Percentiles rank a stretch among this genome's conserved stretches.
Evolutionary conservation across 1,140 invertebrate species (phyloP).

Genomic region (Cephus cinctus): DNA sequence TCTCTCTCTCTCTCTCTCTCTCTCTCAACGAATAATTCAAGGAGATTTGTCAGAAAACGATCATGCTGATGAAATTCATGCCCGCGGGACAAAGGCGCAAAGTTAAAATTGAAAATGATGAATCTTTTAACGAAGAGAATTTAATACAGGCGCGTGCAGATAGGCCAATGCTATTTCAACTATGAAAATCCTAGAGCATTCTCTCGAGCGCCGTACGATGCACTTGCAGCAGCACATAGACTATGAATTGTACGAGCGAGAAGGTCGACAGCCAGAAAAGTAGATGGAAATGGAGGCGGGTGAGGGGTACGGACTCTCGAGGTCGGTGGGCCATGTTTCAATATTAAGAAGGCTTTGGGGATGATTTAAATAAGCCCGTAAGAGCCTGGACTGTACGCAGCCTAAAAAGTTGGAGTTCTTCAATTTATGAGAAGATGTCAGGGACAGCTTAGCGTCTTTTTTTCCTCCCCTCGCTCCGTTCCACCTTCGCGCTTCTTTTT

Average conservation of each 20-base stretch:
- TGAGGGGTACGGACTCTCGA: too few relatives aligned
- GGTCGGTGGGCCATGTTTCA: constrained; percentile 36
- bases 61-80: too few relatives aligned
- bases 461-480: constrained; percentile 5
- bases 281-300: too few relatives aligned
- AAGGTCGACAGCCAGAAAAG: constrained; percentile 21
- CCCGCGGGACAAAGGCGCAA: too few relatives aligned
- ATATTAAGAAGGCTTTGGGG: constrained; percentile 44
- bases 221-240: not conserved
- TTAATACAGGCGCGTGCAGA: too few relatives aligned
- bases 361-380: constrained; percentile 46
- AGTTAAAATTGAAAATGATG: not conserved
- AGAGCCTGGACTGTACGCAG: constrained; percentile 23
- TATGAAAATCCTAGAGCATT: not conserved
- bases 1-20: not conserved
- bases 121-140: not conserved
- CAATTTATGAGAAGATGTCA: constrained; percentile 46
- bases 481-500: constrained; percentile 12
- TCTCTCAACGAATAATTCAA: too few relatives aligned
- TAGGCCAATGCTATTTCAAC: too few relatives aligned
- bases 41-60: not conserved
- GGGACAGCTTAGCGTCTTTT: constrained; percentile 25
- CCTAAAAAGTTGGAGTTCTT: constrained; percentile 31
- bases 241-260: constrained; percentile 2
- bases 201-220: not conserved